Conservation (phyloP, 2,888 invertebrate species). For the Drepana falcataria region DNA sequence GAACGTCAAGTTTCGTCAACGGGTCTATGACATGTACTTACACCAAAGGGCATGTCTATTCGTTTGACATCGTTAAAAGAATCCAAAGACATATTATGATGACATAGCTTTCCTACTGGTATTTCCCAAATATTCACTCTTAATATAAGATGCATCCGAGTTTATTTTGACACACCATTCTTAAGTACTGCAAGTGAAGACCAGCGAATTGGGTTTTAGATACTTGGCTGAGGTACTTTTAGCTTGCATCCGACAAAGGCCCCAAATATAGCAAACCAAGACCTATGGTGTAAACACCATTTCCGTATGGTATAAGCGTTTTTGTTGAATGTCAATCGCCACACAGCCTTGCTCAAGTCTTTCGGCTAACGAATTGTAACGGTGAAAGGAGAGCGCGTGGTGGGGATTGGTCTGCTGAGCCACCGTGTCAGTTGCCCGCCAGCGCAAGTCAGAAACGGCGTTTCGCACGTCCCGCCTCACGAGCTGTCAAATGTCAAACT, state of each 20-base stretch:
- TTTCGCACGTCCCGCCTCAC: constrained; percentile 13
- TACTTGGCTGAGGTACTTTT: neutral
- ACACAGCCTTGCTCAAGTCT: constrained; percentile 72
- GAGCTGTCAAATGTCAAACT: constrained; percentile 37
- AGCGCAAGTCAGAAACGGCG: constrained; percentile 28
- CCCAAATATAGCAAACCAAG: constrained; percentile 19
- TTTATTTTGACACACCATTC: no score
- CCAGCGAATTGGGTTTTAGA: no score
- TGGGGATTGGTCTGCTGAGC: constrained; percentile 19
- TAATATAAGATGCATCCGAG: no score
- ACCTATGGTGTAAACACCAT: constrained; percentile 36
- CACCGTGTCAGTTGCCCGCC: constrained; percentile 38
- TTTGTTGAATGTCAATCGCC: constrained; percentile 75
- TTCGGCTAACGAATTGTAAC: constrained; percentile 67
- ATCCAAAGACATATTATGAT: no score
- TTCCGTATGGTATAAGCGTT: constrained; percentile 59
- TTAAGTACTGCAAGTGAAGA: no score
- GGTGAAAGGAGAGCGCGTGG: constrained; percentile 52
- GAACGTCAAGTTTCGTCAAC: no score
- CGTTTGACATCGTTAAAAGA: no score
- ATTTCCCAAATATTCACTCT: no score
- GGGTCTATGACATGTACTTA: no score
- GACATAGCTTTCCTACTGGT: no score
- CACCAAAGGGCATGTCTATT: no score
- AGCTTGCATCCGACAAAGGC: constrained; percentile 10